Percentiles rank a stretch among this genome's conserved stretches.
Conservation (phyloP, 2,888 invertebrate genomes). For the Andricus curvator region DNA sequence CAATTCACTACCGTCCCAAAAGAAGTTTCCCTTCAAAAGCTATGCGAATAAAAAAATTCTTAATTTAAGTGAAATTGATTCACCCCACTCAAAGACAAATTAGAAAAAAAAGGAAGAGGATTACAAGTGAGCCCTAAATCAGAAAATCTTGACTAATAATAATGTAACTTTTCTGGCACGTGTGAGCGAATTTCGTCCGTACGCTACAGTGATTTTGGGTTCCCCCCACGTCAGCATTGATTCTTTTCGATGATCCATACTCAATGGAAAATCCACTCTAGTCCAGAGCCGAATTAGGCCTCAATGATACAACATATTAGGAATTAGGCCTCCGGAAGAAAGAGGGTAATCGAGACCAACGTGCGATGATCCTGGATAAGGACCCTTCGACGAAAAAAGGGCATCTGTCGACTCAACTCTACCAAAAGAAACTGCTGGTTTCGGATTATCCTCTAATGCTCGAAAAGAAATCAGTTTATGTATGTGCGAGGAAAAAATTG, state of each 20-base stretch:
- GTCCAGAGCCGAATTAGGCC: slow-evolving; percentile 11
- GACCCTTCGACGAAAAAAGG: slow-evolving; percentile 14
- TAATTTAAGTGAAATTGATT: neutral
- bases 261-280: slow-evolving; percentile 29
- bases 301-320: slow-evolving; percentile 28
- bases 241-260: slow-evolving; percentile 8
- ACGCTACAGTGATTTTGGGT: slow-evolving; percentile 19
- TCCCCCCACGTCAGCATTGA: neutral
- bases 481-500: slow-evolving; percentile 61
- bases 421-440: slow-evolving; percentile 11
- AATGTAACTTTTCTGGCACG: slow-evolving; percentile 9
- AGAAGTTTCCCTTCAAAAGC: too few species aligned
- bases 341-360: slow-evolving; percentile 35
- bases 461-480: slow-evolving; percentile 27
- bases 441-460: slow-evolving; percentile 1
- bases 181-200: slow-evolving; percentile 11
- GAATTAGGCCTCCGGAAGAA: slow-evolving; percentile 35
- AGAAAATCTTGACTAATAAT: slow-evolving; percentile 25
- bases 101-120: neutral
- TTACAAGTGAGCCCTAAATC: neutral
- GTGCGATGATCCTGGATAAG: slow-evolving; percentile 35
- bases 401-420: slow-evolving; percentile 28
- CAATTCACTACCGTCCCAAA: too few species aligned
- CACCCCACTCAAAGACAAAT: neutral
- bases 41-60: neutral